Evolutionary conservation across 2,797 vertebrate species (phyloP), one percentile per base, ranked within the genome.

Genomic region (Silurus lanzhouensis): DNA sequence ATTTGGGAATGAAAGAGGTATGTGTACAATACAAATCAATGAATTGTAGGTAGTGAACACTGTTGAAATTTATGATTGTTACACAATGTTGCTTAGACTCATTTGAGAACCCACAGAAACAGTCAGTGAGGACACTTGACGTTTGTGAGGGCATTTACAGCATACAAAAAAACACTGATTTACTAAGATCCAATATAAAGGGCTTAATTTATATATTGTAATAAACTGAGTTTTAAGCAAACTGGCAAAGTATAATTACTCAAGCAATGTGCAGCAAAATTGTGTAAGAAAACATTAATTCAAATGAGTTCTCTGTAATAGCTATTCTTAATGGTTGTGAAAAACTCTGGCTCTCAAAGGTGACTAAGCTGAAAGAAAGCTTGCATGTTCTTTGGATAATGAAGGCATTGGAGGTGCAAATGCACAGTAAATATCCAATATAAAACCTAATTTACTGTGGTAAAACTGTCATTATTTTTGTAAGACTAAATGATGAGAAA

Each of bases 211-310:
- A 5, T n/a, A 79, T 12, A 63, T 48, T 63, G 12, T n/a, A 61
- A 78, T 38, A 79, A n/a, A 63, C 77, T 2, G 77, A 46, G 20
- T 44, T 46, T 48, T 38, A 38, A 80, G 22, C 31, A 79, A n/a
- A 79, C 3, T 2, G 77, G 72, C 52, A 76, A 22, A 80, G 22
- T 48, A 48, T 25, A n/a, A 80, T 64, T 80, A 48, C 10, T 0
- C 17, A 64, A 25, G n/a, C 44, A 22, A 19, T 2, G 5, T 80
- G 22, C 17, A 14, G 76, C 44, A 64, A 48, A 3, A 2, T n/a
- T n/a, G n/a, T n/a, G n/a, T n/a, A 31, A n/a, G 22, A 31, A 78
- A 78, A 61, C 58, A 78, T 78, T 61, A 14, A 78, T 78, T 61
- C 38, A 78, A 61, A 60, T 44, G 20, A 63, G 58, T 78, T 61